Evolutionary conservation across 1,140 invertebrate species (phyloP), one percentile per base, ranked within the genome.

Genomic region (Ctenoplectra terminalis): DNA sequence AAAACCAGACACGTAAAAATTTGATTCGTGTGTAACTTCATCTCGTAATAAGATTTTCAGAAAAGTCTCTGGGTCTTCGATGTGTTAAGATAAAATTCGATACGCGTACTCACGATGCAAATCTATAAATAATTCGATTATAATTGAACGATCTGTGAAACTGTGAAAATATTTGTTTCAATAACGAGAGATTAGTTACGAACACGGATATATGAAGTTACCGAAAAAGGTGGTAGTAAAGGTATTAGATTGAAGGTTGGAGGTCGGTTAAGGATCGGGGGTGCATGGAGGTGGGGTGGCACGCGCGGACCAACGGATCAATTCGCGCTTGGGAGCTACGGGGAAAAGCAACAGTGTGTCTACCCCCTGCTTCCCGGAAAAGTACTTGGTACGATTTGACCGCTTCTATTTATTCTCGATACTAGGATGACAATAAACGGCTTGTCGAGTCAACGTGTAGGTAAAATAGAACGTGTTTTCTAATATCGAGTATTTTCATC

Each of bases 281-380:
- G 70, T 82, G 84, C 58, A 74, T 61, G 48, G 64, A 84, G 78
- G 86, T 46, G 82, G 87, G 71, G 81, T 80, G 83, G 67, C 64
- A 77, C 70, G 83, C 82, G 73, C 87, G 81, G 67, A 76, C 79
- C 79, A 85, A 70, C 81, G 88, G 89, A 90, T 90, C 89, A 90
- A 90, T 90, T 90, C 89, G 82, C 78, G 75, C 78, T 84, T 66
- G 81, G 83, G 66, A 81, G 81, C 82, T 90, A 81, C 76, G 67
- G 82, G 58, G 83, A 82, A 63, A 88, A 89, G 89, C 89, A 90
- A 90, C 87, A 89, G 89, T 89, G 76, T 89, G 82, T 84, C 74
- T 69, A 71, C 64, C 83, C 81, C 81, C 46, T 85, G 73, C 75
- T 81, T 86, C 76, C 81, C 74, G 74, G 83, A 88, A 82, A 84